These are phyloP conservation scores for Glossophaga mutica DNA, from an alignment of 2,797 vertebrate genomes.

Conservation along the genomic window DNA sequence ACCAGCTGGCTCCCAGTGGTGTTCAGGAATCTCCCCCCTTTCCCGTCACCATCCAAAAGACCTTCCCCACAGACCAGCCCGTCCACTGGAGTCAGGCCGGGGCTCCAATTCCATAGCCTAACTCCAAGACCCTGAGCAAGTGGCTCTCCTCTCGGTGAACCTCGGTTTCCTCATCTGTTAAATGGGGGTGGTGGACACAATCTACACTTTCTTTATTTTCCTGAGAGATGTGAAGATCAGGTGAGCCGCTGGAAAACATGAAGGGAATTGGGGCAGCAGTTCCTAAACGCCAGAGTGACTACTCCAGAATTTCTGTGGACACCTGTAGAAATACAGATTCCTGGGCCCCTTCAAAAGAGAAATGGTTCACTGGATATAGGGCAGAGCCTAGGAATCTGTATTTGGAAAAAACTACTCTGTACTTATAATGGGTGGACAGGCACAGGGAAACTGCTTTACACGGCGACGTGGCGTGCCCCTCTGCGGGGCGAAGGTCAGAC, in stretches of 20 bases:
- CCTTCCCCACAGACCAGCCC: background rate
- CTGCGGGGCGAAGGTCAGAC: rapidly evolving
- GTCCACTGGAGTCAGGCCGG: background rate
- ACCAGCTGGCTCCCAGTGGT: background rate
- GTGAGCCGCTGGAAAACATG: background rate
- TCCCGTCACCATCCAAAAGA: background rate
- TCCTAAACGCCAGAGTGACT: background rate
- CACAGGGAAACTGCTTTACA: too few species aligned
- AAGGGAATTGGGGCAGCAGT: background rate
- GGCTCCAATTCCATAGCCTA: background rate
- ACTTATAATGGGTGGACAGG: background rate
- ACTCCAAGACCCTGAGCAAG: background rate
- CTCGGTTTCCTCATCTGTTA: background rate
- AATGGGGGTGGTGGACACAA: too few species aligned
- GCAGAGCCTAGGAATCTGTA: background rate
- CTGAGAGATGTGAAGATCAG: background rate
- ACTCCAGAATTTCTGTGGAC: background rate
- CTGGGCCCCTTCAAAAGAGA: background rate
- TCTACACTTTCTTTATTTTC: too few species aligned
- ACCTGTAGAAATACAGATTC: background rate
- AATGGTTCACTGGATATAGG: background rate
- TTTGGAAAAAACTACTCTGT: background rate
- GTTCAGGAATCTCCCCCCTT: background rate
- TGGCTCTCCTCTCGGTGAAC: background rate
- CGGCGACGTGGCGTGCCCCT: background rate